Percentiles rank a stretch among this genome's conserved stretches.
Conservation (phyloP, 2,797 vertebrate genomes). For the Anabacerthia variegaticeps region DNA sequence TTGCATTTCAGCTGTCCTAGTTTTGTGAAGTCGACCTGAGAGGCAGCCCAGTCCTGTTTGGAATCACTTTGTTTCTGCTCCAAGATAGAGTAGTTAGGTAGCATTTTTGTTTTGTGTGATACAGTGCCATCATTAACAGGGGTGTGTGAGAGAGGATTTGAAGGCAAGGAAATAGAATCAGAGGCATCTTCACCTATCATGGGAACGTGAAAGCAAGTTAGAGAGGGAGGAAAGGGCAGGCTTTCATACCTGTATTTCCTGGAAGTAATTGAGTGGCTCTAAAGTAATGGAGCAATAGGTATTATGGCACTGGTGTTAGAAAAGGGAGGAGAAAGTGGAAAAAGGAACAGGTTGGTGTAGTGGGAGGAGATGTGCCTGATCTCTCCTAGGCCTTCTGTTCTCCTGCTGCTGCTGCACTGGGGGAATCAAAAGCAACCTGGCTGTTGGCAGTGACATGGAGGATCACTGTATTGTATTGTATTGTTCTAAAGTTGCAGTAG, state of each 20-base stretch:
- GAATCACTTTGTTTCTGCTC: background rate
- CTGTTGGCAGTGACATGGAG: background rate
- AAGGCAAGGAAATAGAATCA: background rate
- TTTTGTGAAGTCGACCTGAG: background rate
- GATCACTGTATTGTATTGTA: background rate
- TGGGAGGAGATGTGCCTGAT: background rate
- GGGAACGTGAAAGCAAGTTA: background rate
- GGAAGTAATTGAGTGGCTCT: background rate
- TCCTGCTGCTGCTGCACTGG: background rate
- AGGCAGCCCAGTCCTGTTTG: background rate
- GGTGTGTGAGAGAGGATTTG: background rate
- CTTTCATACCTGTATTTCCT: background rate
- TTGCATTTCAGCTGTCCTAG: background rate
- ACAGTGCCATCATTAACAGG: background rate
- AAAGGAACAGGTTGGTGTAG: background rate
- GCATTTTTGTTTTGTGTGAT: background rate
- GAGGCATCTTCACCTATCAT: background rate
- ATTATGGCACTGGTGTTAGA: background rate
- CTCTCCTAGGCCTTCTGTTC: background rate
- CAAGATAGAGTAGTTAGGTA: background rate
- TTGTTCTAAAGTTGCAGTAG: background rate
- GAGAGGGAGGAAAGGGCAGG: background rate
- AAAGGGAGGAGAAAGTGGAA: background rate
- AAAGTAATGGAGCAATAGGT: background rate
- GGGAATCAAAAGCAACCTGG: background rate